phyloP scores from a whole-genome alignment of 2,888 invertebrate species.

The Euplexia lucipara region DNA sequence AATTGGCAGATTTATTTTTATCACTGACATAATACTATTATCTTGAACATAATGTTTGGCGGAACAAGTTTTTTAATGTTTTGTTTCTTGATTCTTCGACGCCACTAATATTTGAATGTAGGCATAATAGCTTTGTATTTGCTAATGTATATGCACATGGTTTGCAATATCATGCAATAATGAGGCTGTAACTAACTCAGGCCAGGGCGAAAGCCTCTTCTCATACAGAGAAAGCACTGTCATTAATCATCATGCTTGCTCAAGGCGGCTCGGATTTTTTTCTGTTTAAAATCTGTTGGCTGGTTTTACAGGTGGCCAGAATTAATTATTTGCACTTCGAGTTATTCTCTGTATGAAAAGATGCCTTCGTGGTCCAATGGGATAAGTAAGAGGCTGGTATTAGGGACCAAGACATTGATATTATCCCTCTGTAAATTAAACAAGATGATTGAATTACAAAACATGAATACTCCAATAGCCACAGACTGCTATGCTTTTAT shows the following conservation, averaged over 20 bases:
- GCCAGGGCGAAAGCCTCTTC: too few species aligned
- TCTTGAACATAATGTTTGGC: conserved; percentile 11
- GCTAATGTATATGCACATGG: not conserved
- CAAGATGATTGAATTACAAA: not conserved
- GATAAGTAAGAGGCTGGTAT: too few species aligned
- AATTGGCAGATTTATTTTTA: conserved; percentile 62
- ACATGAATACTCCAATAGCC: not conserved
- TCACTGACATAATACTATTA: conserved; percentile 44
- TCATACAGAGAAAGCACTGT: too few species aligned
- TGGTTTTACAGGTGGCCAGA: too few species aligned
- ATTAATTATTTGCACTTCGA: too few species aligned
- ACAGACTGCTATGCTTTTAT: not conserved
- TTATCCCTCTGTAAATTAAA: not conserved
- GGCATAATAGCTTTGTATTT: not conserved
- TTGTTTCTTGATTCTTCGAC: not conserved
- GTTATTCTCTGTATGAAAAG: too few species aligned
- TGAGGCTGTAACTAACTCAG: not conserved
- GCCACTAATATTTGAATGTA: not conserved
- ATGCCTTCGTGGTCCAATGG: too few species aligned
- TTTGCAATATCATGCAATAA: conserved; percentile 10
- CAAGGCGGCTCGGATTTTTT: too few species aligned
- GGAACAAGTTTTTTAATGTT: not conserved
- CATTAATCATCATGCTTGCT: too few species aligned
- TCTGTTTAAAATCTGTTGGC: too few species aligned
- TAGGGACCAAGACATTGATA: not conserved